These are phyloP conservation scores for Drosophila infuscata DNA, from an alignment of 2,888 invertebrate genomes.

Conservation along the genomic window DNA sequence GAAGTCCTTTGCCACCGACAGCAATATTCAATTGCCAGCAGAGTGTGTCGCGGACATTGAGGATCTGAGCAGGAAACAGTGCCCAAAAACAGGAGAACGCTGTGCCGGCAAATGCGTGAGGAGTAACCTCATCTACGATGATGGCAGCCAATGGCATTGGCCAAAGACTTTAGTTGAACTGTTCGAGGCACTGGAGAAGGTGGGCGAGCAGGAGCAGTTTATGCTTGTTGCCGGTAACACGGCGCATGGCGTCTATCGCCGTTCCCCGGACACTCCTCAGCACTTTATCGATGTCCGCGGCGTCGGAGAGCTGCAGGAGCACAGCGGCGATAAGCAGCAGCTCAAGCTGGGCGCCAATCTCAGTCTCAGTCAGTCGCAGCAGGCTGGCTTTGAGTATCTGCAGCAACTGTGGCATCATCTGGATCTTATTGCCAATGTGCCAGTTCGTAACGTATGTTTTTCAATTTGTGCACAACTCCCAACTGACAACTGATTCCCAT, in stretches of 20 bases:
- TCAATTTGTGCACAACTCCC: not conserved
- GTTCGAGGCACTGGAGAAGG: constrained; percentile 81
- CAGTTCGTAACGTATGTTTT: constrained; percentile 88
- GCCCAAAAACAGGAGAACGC: constrained; percentile 82
- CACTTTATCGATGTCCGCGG: constrained; percentile 88
- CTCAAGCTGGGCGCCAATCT: constrained; percentile 84
- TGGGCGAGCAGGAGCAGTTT: constrained; percentile 85
- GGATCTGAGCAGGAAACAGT: constrained; percentile 76
- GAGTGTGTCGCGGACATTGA: constrained; percentile 86
- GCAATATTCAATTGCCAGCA: constrained; percentile 84
- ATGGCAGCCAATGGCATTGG: constrained; percentile 81
- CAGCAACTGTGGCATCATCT: constrained; percentile 86
- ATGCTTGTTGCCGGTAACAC: constrained; percentile 91
- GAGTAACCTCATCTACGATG: constrained; percentile 41
- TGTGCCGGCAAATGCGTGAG: constrained; percentile 82
- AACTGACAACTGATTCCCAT: not conserved
- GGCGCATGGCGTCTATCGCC: constrained; percentile 88
- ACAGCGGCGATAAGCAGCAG: constrained; percentile 77
- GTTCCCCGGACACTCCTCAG: constrained; percentile 79
- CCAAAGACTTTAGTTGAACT: constrained; percentile 67
- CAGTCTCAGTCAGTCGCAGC: constrained; percentile 85
- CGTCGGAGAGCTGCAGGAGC: constrained; percentile 87
- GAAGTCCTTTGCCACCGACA: constrained; percentile 89
- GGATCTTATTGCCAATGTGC: constrained; percentile 88
- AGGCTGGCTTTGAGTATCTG: constrained; percentile 86